These are phyloP conservation scores for Pogonomyrmex barbatus DNA, from an alignment of 1,140 invertebrate species.

Conservation along the genomic window DNA sequence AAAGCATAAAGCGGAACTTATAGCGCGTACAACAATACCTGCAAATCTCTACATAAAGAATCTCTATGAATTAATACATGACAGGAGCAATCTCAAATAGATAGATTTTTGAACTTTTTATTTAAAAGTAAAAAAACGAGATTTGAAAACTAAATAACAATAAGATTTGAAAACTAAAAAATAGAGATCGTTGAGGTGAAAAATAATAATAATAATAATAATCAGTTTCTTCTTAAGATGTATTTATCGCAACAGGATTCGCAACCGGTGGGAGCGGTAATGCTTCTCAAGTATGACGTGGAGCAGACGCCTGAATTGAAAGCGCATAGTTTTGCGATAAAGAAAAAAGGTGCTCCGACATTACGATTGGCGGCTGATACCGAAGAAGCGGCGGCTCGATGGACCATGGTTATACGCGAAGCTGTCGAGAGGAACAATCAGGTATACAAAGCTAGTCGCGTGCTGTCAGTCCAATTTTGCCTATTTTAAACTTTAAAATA, in stretches of 20 bases:
- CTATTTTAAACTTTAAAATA: neutral
- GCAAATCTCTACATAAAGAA: neutral
- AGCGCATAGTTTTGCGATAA: slow-evolving; percentile 90
- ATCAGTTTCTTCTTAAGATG: neutral
- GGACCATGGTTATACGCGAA: slow-evolving; percentile 91
- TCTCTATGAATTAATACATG: neutral
- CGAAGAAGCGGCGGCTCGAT: slow-evolving; percentile 91
- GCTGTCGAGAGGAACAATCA: slow-evolving; percentile 89
- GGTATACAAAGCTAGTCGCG: slow-evolving; percentile 78
- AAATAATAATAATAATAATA: neutral
- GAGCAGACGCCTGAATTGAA: slow-evolving; percentile 88
- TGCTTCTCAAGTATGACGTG: slow-evolving; percentile 94
- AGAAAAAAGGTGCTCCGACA: slow-evolving; percentile 91
- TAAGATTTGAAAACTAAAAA: neutral
- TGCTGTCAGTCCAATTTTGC: neutral
- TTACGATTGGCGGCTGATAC: slow-evolving; percentile 93
- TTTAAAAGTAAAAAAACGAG: neutral
- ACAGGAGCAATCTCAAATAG: neutral
- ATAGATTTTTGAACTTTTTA: neutral
- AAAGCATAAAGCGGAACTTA: neutral
- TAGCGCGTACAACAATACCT: neutral
- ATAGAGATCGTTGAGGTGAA: neutral
- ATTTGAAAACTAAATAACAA: neutral
- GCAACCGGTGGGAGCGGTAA: slow-evolving; percentile 95
- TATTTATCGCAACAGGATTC: slow-evolving; percentile 88